phyloP scores from a whole-genome alignment of 2,888 invertebrate species.

The Rhamphomyia laevipes region DNA sequence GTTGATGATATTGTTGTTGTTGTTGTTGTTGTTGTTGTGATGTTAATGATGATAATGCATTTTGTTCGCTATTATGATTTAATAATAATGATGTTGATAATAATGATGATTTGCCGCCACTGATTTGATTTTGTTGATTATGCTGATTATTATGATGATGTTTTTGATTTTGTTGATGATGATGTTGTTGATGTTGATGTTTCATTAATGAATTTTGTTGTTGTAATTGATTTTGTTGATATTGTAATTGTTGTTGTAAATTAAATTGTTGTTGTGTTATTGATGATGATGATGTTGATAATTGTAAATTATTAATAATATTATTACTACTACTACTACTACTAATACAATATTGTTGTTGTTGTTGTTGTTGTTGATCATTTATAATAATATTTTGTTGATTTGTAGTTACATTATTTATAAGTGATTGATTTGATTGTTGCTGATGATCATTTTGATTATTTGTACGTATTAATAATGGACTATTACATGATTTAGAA shows the following conservation, averaged over 20 bases:
- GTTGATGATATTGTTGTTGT: conserved; percentile 6
- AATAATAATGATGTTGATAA: too few species aligned
- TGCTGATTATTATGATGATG: not conserved
- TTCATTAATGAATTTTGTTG: conserved; percentile 4
- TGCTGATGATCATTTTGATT: not conserved
- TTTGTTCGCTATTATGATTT: too few species aligned
- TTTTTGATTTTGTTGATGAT: not conserved
- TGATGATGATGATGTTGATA: not conserved
- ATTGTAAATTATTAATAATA: conserved; percentile 9
- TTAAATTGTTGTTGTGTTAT: not conserved
- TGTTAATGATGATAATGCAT: not conserved
- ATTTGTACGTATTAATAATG: not conserved
- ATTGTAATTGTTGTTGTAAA: conserved; percentile 2
- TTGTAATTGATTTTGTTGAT: conserved; percentile 1
- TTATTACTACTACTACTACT: conserved; percentile 5
- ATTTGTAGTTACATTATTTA: not conserved
- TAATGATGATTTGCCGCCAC: not conserved
- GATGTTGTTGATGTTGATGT: conserved; percentile 2
- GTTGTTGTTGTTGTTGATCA: conserved; percentile 8
- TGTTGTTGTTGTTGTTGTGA: conserved; percentile 7
- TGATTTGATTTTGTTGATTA: not conserved
- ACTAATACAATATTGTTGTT: not conserved
- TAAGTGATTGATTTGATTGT: not conserved
- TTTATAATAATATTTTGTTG: not conserved
- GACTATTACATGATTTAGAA: too few species aligned